Conservation (phyloP, 2,888 invertebrate genomes). For the Diarsia rubi region DNA sequence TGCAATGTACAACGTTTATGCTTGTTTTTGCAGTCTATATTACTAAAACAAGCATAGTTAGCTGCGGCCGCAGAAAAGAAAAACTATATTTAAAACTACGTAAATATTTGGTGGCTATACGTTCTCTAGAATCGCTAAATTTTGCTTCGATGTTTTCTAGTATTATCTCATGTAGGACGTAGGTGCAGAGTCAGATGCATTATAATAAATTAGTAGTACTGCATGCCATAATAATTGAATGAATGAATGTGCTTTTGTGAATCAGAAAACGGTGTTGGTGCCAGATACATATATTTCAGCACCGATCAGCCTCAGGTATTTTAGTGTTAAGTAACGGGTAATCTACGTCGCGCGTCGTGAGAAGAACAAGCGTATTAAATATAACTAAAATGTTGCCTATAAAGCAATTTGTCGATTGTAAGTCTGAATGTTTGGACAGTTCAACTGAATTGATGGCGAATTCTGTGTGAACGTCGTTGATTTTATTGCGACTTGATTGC, state of each 20-base stretch:
- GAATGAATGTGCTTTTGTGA: slow-evolving; percentile 54
- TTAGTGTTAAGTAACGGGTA: slow-evolving; percentile 58
- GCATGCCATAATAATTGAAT: slow-evolving; percentile 47
- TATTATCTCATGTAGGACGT: slow-evolving; percentile 12
- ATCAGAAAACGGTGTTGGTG: slow-evolving; percentile 50
- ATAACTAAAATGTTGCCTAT: slow-evolving; percentile 59
- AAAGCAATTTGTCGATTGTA: slow-evolving; percentile 67
- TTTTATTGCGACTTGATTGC: slow-evolving; percentile 49
- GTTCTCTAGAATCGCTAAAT: slow-evolving; percentile 45
- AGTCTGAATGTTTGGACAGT: slow-evolving; percentile 65
- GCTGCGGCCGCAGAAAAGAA: slow-evolving; percentile 33
- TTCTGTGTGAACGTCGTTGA: slow-evolving; percentile 62
- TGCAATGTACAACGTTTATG: slow-evolving; percentile 44
- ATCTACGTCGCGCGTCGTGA: slow-evolving; percentile 57
- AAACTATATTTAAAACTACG: slow-evolving; percentile 53
- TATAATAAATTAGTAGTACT: slow-evolving; percentile 49
- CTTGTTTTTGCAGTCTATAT: slow-evolving; percentile 48
- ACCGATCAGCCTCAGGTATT: slow-evolving; percentile 33
- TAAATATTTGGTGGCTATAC: slow-evolving; percentile 56
- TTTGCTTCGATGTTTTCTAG: slow-evolving; percentile 45
- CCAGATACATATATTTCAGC: slow-evolving; percentile 53
- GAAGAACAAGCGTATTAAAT: slow-evolving; percentile 55
- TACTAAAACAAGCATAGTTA: slow-evolving; percentile 48
- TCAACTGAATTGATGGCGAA: slow-evolving; percentile 65
- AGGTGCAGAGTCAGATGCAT: slow-evolving; percentile 30